Percentiles rank a stretch among this genome's conserved stretches.
Conservation (phyloP, 2,888 invertebrate species). For the Sminthurides aquaticus region DNA sequence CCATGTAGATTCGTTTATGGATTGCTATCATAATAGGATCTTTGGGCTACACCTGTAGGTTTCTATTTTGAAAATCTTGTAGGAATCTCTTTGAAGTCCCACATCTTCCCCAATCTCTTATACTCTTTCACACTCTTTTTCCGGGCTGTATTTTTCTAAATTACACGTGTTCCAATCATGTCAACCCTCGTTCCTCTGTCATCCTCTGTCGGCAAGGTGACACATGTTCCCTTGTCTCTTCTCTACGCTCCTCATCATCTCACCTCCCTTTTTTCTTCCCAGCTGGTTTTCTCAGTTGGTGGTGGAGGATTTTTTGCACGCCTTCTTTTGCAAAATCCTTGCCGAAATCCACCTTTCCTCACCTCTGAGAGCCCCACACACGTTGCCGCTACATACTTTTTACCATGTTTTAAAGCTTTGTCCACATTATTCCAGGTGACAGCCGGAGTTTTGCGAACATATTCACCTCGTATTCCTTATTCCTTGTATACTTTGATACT, state of each 20-base stretch:
- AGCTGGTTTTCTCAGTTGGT: neutral
- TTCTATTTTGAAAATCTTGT: neutral
- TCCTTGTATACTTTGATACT: no score
- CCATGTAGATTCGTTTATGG: neutral
- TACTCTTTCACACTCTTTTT: neutral
- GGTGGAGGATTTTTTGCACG: neutral
- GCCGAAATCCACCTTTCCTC: no score
- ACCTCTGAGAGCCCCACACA: no score
- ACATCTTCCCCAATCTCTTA: no score
- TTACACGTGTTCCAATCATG: neutral
- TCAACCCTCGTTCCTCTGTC: neutral
- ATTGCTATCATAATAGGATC: neutral
- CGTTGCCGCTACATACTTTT: no score
- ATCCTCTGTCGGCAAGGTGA: neutral
- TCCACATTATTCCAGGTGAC: no score
- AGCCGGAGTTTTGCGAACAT: no score
- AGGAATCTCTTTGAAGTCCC: neutral
- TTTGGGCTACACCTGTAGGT: neutral
- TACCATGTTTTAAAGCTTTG: no score
- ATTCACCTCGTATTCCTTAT: no score
- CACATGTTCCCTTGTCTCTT: neutral
- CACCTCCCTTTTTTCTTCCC: constrained; percentile 1
- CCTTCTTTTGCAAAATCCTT: neutral
- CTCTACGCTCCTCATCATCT: no score
- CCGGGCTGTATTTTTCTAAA: neutral